Base-by-base conservation (phyloP, 2,888 invertebrate species). In the Orthosia cruda region DNA sequence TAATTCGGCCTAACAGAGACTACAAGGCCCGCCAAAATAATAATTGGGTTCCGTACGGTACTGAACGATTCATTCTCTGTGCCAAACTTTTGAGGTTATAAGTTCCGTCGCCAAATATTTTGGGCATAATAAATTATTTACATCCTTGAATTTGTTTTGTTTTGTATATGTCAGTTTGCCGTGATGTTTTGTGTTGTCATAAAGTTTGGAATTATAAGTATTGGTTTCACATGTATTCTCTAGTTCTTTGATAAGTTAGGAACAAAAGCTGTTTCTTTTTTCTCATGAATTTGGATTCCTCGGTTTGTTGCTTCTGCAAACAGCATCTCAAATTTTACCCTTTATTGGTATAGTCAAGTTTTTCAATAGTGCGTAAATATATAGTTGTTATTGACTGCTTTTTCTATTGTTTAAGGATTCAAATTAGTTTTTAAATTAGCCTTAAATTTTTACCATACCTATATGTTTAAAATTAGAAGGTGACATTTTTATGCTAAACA, bases 1-100 rank as follows among this genome's bases (percentile, higher is more conserved):
- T 93, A 92, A 95, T 94, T 94, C 89, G 87, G 83, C 87, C 87
- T 90, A 89, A 89, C 86, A 78, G 74, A 87, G 89, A 65, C 74
- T 91, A 92, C 90, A 89, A 89, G 87, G 90, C 90, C 90, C 90
- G 93, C 92, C 93, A 92, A 94, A 93, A 94, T 93, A 94, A 94
- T 95, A 94, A 95, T 95, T 93, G 92, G 92, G 91, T 93, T 94
- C 85, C 85, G 80, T 83, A 71, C 57, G 66, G 58, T 70, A 78
- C 77, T 79, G 69, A 80, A 66, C 75, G 78, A 81, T 85, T 78
- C 73, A 72, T 81, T 81, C 69, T 13, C 50, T 47, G 67, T 74
- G 81, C 81, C 80, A 83, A 87, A 81, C 68, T 70, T 84, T 79
- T 80, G 64, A 81, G 74, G 77, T 84, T 77, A 75, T 62, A 71